Evolutionary conservation across 2,888 invertebrate genomes (phyloP).

Genomic region (Ferdinandea cuprea): DNA sequence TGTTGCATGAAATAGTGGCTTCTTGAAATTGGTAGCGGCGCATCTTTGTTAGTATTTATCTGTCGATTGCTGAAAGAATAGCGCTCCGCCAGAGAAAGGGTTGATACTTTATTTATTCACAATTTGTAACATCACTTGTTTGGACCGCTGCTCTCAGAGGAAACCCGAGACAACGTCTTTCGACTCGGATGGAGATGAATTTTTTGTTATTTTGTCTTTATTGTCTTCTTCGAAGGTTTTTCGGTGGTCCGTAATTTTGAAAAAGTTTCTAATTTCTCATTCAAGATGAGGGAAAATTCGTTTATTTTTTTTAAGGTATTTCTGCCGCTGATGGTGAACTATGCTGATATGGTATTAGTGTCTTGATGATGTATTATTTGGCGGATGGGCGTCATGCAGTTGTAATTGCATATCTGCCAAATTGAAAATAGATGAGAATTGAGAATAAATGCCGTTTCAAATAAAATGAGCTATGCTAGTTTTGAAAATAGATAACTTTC

Average conservation of each 20-base stretch:
- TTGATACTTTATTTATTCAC: constrained; percentile 42
- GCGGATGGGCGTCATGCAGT: no score
- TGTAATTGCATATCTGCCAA: no score
- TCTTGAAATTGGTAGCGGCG: constrained; percentile 13
- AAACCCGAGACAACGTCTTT: not conserved
- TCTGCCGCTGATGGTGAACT: not conserved
- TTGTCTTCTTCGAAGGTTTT: constrained; percentile 10
- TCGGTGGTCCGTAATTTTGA: not conserved
- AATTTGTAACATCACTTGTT: constrained; percentile 25
- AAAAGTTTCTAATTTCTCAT: constrained; percentile 20
- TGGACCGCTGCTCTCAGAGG: not conserved
- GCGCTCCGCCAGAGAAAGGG: constrained; percentile 4
- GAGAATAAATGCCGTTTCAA: no score
- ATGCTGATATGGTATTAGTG: no score
- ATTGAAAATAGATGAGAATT: no score
- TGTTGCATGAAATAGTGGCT: constrained; percentile 36
- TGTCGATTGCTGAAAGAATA: constrained; percentile 15
- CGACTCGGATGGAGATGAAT: not conserved
- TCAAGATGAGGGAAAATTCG: not conserved
- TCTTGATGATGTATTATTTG: no score
- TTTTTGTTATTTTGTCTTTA: not conserved
- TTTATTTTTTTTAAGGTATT: not conserved
- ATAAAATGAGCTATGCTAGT: no score
- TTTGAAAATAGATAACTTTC: no score
- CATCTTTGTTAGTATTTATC: constrained; percentile 36